Base-by-base conservation (phyloP, 2,888 invertebrate species). In the Malthinus seriepunctatus region DNA sequence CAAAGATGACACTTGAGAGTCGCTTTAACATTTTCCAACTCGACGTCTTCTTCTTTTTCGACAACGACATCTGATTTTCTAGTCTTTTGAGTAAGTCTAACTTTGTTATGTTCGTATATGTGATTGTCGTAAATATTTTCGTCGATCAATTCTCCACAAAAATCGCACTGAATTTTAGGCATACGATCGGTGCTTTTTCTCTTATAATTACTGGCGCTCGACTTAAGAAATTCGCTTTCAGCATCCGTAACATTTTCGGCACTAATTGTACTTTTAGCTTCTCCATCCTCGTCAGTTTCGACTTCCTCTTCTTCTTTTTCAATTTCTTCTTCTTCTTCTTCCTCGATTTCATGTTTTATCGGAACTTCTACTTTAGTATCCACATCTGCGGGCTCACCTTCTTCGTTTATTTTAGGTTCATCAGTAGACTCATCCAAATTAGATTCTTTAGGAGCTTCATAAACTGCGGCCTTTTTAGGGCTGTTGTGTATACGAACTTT, bases 161-260 rank as follows among this genome's bases (percentile, higher is more conserved):
- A 60, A 35, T 60, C 60, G 9, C 60, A 60, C 15, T 60, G 60
- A 44, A 60, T 46, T 35, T 56, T 60, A n/a, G 60, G 59, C 32
- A 38, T 32, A 33, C 59, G 50, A 14, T 34, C 35, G 12, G 49
- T 11, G 11, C 58, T 58, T 53, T 45, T 58, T 38, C 58, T 35
- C 37, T 46, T 46, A 32, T n/a, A 42, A 23, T 42, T 42, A 14
- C 39, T 42, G n/a, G 14, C 39, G 7, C 39, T 42, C 5, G 39
- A 42, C 23, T 42, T 42, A 1, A 42, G 15, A 42, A 42, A 42
- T 42, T 42, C 23, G 23, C 6, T n/a, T 8, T 42, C 39, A 15
- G 2, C 39, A 9, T 42, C 39, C 2, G 23, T n/a, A n/a, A 42
- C 12, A 8, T 23, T 42, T 1, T 8, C 7, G 5, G 5, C 8